phyloP scores from a whole-genome alignment of 2,113 vertebrate genomes.

The Sphaerodactylus townsendi region DNA sequence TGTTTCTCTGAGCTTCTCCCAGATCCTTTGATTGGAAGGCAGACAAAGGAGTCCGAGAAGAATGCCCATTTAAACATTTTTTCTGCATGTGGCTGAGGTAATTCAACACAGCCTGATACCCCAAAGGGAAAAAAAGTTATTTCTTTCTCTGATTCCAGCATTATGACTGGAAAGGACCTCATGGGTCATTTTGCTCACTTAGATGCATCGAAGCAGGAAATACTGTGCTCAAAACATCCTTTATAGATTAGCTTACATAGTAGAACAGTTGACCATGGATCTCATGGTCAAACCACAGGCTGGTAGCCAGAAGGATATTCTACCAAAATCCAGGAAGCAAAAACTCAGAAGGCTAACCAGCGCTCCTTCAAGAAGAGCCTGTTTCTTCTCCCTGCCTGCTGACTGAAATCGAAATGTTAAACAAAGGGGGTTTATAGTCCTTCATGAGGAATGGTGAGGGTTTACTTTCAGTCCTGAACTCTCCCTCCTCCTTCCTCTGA shows the following conservation, averaged over 20 bases:
- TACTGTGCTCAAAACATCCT: background rate
- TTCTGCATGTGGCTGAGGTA: background rate
- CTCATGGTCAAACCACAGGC: background rate
- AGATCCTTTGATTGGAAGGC: background rate
- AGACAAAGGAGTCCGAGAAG: background rate
- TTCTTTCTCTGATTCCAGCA: background rate
- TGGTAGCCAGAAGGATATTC: background rate
- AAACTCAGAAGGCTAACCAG: background rate
- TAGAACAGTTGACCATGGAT: background rate
- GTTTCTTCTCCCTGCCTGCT: background rate
- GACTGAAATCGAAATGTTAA: background rate
- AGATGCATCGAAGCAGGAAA: background rate
- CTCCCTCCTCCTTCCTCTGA: slow-evolving; percentile 23
- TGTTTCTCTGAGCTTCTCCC: background rate
- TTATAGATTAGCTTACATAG: background rate
- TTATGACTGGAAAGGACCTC: background rate
- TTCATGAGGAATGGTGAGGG: background rate
- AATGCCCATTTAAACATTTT: background rate
- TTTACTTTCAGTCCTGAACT: background rate
- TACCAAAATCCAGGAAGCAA: background rate
- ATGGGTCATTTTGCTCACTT: background rate
- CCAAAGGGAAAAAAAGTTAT: background rate
- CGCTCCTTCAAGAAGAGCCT: background rate
- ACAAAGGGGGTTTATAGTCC: fast-evolving
- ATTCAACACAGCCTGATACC: background rate